These are phyloP conservation scores for Cyclura pinguis DNA, from an alignment of 2,797 vertebrate species.

Conservation along the genomic window DNA sequence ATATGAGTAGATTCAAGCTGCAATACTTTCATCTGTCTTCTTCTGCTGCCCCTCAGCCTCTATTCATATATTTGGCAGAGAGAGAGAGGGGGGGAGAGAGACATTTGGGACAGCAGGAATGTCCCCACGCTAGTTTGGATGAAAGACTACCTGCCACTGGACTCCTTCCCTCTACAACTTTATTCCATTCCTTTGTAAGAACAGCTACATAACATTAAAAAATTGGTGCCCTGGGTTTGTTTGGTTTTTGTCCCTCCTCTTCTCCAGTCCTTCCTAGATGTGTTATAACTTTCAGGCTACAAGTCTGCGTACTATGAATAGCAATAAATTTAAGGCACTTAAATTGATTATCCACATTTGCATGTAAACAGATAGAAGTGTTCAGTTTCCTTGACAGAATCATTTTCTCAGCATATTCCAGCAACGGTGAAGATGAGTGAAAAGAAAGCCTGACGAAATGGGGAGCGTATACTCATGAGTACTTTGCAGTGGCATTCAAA, in stretches of 20 bases:
- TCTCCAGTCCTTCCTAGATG: not conserved
- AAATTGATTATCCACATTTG: no score
- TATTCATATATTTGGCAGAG: no score
- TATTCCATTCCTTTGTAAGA: not conserved
- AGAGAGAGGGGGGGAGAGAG: no score
- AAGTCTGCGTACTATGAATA: no score
- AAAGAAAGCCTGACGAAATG: not conserved
- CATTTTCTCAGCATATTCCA: not conserved
- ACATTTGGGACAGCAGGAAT: no score
- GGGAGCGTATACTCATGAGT: not conserved
- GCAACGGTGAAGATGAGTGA: not conserved
- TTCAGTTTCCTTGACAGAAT: not conserved
- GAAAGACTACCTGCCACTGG: no score
- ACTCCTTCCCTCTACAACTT: no score
- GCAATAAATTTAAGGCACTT: not conserved
- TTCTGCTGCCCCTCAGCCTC: no score
- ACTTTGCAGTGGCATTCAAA: conserved; percentile 57
- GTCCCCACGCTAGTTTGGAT: no score
- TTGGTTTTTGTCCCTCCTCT: not conserved
- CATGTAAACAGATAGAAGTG: not conserved
- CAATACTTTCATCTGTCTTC: no score
- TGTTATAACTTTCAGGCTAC: not conserved
- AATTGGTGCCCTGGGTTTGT: not conserved
- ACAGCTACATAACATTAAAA: not conserved
- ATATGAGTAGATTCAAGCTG: no score